Conservation (phyloP, 2,113 vertebrate species). For the Periophthalmodon schlosseri region DNA sequence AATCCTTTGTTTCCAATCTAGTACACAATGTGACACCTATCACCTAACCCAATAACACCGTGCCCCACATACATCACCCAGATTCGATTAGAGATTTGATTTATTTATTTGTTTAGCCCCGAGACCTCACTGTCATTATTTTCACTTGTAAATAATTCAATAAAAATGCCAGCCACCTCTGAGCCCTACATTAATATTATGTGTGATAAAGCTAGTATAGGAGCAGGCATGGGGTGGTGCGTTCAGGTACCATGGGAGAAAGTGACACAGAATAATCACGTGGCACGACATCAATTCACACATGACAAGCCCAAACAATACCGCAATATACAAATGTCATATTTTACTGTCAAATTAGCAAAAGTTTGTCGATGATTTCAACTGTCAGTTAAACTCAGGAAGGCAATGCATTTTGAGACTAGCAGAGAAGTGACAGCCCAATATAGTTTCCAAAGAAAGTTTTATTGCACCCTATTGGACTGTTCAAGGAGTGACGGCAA, state of each 20-base stretch:
- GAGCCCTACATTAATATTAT: slow-evolving; percentile 68
- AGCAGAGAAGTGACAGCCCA: not conserved
- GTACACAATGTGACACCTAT: slow-evolving; percentile 61
- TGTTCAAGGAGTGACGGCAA: not conserved
- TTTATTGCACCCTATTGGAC: not conserved
- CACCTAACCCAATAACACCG: slow-evolving; percentile 68
- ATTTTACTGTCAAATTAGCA: slow-evolving; percentile 28
- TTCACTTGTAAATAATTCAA: slow-evolving; percentile 79
- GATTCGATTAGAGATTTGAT: slow-evolving; percentile 76
- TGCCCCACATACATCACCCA: slow-evolving; percentile 63
- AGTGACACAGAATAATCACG: slow-evolving; percentile 20
- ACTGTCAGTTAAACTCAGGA: not conserved
- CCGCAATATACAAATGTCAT: slow-evolving; percentile 12
- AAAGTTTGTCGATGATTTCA: slow-evolving; percentile 15
- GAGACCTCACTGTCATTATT: slow-evolving; percentile 74
- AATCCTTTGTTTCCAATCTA: slow-evolving; percentile 39
- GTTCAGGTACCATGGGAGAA: slow-evolving; percentile 39
- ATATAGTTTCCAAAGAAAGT: not conserved
- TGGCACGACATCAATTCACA: slow-evolving; percentile 13
- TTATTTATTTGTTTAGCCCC: slow-evolving; percentile 79
- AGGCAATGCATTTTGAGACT: not conserved
- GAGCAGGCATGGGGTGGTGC: slow-evolving; percentile 44
- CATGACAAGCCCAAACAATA: slow-evolving; percentile 32
- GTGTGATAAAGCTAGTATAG: slow-evolving; percentile 65
- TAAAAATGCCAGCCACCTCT: slow-evolving; percentile 72